phyloP scores from a whole-genome alignment of 2,888 invertebrate genomes.

The Drosophila robusta region DNA sequence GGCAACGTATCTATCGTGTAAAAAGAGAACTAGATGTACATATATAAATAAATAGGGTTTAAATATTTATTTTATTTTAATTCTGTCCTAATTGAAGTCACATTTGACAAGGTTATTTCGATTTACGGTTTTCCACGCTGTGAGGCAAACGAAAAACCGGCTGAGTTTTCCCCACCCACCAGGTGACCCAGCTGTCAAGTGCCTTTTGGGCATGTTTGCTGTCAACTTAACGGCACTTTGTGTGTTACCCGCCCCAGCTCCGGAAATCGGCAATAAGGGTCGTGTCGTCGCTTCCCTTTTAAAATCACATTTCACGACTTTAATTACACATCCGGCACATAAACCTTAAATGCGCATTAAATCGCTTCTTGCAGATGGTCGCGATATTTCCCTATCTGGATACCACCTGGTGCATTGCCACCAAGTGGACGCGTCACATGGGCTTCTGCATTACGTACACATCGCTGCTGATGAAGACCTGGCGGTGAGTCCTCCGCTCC shows the following conservation, averaged over 20 bases:
- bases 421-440: constrained; percentile 96
- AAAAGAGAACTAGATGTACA: too few species aligned
- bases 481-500: constrained; percentile 88
- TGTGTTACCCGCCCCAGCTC: constrained; percentile 4
- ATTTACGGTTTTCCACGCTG: too few species aligned
- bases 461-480: constrained; percentile 96
- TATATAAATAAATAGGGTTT: too few species aligned
- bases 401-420: constrained; percentile 93
- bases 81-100: too few species aligned
- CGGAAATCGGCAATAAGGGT: background rate
- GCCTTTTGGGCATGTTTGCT: constrained; percentile 42
- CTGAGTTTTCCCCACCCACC: constrained; percentile 1
- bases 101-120: too few species aligned
- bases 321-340: constrained; percentile 10
- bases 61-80: too few species aligned
- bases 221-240: constrained; percentile 51
- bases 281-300: constrained; percentile 6
- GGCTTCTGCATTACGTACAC: constrained; percentile 97
- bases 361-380: constrained; percentile 90
- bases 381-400: constrained; percentile 95
- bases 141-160: too few species aligned
- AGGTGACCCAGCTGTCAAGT: constrained; percentile 38
- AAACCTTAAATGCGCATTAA: constrained; percentile 3
- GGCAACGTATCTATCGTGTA: too few species aligned
- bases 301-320: constrained; percentile 10